phyloP scores from a whole-genome alignment of 2,113 vertebrate genomes.

The Muntiacus muntjak region DNA sequence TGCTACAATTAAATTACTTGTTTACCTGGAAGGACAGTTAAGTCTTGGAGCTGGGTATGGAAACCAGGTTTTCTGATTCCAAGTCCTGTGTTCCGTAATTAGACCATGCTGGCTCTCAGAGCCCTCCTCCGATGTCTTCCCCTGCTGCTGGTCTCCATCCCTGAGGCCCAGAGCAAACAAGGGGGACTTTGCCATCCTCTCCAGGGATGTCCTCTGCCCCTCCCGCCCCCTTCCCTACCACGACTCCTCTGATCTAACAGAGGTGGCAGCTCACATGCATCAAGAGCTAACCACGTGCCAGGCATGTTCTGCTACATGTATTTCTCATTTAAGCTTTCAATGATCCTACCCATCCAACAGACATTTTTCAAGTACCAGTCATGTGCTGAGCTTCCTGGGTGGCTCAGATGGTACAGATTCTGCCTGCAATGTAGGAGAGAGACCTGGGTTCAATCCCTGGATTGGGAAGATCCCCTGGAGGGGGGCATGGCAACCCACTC shows the following conservation, averaged over 20 bases:
- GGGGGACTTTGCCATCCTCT: not conserved
- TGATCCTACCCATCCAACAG: not conserved
- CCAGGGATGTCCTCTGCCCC: not conserved
- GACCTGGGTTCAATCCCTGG: not conserved
- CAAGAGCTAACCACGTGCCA: not conserved
- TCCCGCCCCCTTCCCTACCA: not conserved
- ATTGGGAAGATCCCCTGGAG: not conserved
- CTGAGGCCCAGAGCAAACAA: not conserved
- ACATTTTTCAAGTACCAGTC: not conserved
- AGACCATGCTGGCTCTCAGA: not conserved
- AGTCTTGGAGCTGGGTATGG: not conserved
- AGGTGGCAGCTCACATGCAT: not conserved
- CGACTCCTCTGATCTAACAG: not conserved
- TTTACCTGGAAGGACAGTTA: not conserved
- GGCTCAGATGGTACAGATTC: not conserved
- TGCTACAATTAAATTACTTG: not conserved
- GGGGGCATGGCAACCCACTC: not conserved
- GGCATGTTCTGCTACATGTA: not conserved
- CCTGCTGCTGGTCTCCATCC: fast-evolving
- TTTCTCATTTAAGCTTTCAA: not conserved
- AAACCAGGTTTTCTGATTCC: not conserved
- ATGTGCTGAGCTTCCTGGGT: not conserved
- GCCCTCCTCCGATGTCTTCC: not conserved
- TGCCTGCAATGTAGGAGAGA: not conserved
- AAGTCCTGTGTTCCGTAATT: not conserved